These are phyloP conservation scores for Crambe crambe DNA, from an alignment of 37 sponge, comb jelly and placozoan species.

Conservation along the genomic window DNA sequence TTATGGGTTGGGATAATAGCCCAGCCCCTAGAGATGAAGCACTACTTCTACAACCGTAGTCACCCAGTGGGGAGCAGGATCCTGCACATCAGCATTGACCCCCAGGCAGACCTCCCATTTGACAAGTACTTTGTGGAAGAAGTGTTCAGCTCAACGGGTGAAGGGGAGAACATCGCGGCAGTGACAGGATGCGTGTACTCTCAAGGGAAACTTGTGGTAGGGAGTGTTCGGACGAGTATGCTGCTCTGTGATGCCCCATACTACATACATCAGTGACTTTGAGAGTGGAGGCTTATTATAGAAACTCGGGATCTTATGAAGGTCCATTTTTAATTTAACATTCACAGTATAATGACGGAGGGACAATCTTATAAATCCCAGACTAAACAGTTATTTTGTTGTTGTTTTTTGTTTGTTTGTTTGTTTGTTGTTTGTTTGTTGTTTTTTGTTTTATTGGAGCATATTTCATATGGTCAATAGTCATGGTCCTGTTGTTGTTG, in stretches of 20 bases:
- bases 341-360: no score
- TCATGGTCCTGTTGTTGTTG: no score
- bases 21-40: neutral
- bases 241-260: constrained; percentile 30
- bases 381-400: no score
- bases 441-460: no score
- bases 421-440: no score
- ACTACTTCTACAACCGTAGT: neutral
- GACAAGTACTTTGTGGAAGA: constrained; percentile 18
- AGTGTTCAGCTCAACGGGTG: constrained; percentile 23
- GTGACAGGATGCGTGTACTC: constrained; percentile 11
- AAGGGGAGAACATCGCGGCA: neutral
- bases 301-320: no score
- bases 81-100: constrained; percentile 27
- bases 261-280: constrained; percentile 9
- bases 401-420: no score
- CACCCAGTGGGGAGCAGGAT: neutral
- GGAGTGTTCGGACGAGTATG: constrained; percentile 15
- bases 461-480: no score
- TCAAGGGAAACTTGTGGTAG: constrained; percentile 9
- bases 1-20: constrained; percentile 24
- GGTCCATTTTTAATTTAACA: no score
- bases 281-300: no score
- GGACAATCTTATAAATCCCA: no score
- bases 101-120: constrained; percentile 26